Conservation (phyloP, 2,888 invertebrate genomes). For the Melanostoma mellinum region DNA sequence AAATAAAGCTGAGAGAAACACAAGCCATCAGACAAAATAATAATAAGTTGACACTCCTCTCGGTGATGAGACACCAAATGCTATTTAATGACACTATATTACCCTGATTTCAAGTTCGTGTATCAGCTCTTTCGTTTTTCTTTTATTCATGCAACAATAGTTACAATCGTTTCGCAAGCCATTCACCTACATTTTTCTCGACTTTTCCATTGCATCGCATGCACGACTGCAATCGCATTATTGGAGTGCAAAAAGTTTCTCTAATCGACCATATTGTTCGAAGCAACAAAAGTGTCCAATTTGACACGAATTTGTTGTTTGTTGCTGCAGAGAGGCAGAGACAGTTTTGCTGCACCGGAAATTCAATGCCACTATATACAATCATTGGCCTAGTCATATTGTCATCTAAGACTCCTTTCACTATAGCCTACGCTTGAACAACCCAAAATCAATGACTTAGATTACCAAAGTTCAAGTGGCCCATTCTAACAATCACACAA, state of each 20-base stretch:
- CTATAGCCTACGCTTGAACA: slow-evolving; percentile 3
- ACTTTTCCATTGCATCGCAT: slow-evolving; percentile 2
- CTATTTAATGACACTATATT: background rate
- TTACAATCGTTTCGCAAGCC: slow-evolving; percentile 5
- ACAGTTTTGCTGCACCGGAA: background rate
- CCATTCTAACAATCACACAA: slow-evolving; percentile 12
- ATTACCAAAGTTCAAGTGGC: slow-evolving; percentile 16
- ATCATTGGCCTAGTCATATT: too few species aligned
- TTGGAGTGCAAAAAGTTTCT: slow-evolving; percentile 45
- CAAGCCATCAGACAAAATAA: too few species aligned
- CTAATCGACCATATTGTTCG: slow-evolving; percentile 53
- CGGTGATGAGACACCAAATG: too few species aligned
- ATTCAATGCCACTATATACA: too few species aligned
- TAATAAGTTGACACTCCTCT: too few species aligned
- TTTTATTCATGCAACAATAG: background rate
- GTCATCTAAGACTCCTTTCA: too few species aligned
- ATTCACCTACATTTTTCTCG: slow-evolving; percentile 15
- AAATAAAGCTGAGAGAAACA: too few species aligned
- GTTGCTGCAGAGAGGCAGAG: background rate
- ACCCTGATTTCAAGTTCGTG: slow-evolving; percentile 24
- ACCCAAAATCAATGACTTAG: slow-evolving; percentile 20
- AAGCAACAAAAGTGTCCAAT: background rate
- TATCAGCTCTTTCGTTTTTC: slow-evolving; percentile 51
- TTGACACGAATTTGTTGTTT: background rate
- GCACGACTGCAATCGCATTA: slow-evolving; percentile 11